These are phyloP conservation scores for Zele albiditarsus DNA, from an alignment of 2,888 invertebrate species.

Conservation along the genomic window DNA sequence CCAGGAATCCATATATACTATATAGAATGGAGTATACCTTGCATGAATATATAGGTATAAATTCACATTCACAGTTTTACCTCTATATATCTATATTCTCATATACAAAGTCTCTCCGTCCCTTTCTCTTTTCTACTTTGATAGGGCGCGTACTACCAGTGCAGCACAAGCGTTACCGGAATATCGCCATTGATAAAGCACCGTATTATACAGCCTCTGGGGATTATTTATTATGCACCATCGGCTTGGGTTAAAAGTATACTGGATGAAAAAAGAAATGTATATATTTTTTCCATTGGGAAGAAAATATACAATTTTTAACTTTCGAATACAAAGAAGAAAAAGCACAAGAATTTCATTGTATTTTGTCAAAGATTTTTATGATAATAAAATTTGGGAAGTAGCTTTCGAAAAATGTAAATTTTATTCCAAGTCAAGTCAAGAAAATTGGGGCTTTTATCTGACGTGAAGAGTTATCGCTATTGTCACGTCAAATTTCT, in stretches of 20 bases:
- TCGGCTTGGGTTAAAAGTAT: background rate
- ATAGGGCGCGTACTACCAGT: background rate
- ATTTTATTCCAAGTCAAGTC: too few relatives aligned
- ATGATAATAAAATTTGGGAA: too few relatives aligned
- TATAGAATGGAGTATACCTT: background rate
- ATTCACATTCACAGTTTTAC: background rate
- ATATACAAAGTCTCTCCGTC: background rate
- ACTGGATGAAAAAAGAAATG: slow-evolving; percentile 3
- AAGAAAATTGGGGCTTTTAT: too few relatives aligned
- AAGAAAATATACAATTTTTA: slow-evolving; percentile 10
- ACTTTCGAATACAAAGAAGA: too few relatives aligned
- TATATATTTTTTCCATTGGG: background rate
- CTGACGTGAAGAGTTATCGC: too few relatives aligned
- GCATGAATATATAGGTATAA: background rate
- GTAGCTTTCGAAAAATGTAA: too few relatives aligned
- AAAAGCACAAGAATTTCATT: background rate
- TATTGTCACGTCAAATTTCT: too few relatives aligned
- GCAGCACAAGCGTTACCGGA: slow-evolving; percentile 5
- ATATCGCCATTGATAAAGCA: slow-evolving; percentile 26
- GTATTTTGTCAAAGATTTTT: background rate
- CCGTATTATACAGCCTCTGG: slow-evolving; percentile 32
- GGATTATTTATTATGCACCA: slow-evolving; percentile 27
- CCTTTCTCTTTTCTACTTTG: background rate
- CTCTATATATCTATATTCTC: background rate
- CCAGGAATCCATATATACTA: slow-evolving; percentile 8